These are phyloP conservation scores for Archegozetes longisetosus DNA, from an alignment of 1,140 invertebrate genomes.

Conservation along the genomic window DNA sequence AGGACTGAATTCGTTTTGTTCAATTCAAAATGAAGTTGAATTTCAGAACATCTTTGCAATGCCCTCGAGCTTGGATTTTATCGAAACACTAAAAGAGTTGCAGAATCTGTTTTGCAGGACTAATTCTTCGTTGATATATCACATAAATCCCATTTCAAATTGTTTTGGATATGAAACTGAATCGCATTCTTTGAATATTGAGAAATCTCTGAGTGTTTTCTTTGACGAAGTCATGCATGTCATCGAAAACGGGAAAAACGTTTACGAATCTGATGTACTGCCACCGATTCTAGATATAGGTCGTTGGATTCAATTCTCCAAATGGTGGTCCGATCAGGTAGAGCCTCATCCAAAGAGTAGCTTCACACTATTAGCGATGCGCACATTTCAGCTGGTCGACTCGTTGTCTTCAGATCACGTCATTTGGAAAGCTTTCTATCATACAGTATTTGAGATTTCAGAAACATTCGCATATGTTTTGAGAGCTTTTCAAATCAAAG, in stretches of 20 bases:
- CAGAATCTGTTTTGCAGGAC: background rate
- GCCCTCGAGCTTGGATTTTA: background rate
- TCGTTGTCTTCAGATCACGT: slow-evolving; percentile 6
- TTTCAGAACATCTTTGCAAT: slow-evolving; percentile 5
- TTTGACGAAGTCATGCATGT: background rate
- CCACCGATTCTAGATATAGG: slow-evolving; percentile 7
- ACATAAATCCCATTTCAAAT: slow-evolving; percentile 5
- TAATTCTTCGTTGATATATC: background rate
- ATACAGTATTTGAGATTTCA: background rate
- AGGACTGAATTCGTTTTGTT: background rate
- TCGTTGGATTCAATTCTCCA: slow-evolving; percentile 7
- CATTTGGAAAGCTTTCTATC: slow-evolving; percentile 15
- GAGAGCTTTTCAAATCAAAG: slow-evolving; percentile 9
- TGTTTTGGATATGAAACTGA: background rate
- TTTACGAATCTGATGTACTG: background rate
- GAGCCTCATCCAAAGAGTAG: slow-evolving; percentile 12
- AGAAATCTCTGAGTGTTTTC: too few species aligned
- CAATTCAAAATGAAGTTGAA: background rate
- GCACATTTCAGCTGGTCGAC: slow-evolving; percentile 7
- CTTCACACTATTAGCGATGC: background rate
- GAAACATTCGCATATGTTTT: slow-evolving; percentile 14
- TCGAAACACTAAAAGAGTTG: background rate
- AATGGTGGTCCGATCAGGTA: slow-evolving; percentile 6
- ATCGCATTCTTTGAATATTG: too few species aligned
- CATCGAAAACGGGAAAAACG: slow-evolving; percentile 1